phyloP scores from a whole-genome alignment of 30 jellyfish, hydroid and myxozoan genomes.

The Cassiopea andromeda region DNA sequence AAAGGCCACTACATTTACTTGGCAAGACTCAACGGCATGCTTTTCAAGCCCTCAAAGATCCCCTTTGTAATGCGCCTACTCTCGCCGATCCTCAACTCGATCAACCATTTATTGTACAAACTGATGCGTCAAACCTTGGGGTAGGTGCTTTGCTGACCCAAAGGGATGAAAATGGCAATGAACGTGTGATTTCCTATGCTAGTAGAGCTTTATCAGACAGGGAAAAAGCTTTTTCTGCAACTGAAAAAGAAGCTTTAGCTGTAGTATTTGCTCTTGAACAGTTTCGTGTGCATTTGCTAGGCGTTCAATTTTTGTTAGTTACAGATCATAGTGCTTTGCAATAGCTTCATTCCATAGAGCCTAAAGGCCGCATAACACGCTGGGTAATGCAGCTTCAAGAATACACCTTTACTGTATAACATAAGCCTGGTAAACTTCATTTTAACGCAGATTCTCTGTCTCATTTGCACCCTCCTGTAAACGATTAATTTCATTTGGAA shows the following conservation, averaged over 20 bases:
- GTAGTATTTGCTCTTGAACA: constrained; percentile 23
- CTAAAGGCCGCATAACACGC: constrained; percentile 39
- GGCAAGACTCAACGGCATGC: constrained; percentile 36
- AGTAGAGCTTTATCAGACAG: neutral
- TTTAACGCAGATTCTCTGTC: neutral
- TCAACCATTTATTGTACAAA: constrained; percentile 18
- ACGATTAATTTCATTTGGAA: neutral
- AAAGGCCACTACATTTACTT: constrained; percentile 8
- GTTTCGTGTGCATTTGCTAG: constrained; percentile 12
- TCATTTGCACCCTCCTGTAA: neutral
- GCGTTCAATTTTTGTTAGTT: constrained; percentile 6
- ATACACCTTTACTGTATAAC: neutral
- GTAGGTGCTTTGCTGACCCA: neutral
- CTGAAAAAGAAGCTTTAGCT: constrained; percentile 32
- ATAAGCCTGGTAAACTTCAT: neutral
- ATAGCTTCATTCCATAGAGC: constrained; percentile 1
- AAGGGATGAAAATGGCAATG: neutral
- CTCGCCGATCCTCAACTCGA: constrained; percentile 35
- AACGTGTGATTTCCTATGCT: constrained; percentile 25
- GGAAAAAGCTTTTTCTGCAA: constrained; percentile 36
- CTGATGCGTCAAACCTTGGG: constrained; percentile 37
- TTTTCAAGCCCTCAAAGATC: neutral
- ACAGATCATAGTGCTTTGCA: constrained; percentile 42
- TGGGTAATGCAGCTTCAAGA: constrained; percentile 49
- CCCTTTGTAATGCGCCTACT: constrained; percentile 32